Evolutionary conservation across 2,888 invertebrate species (phyloP).

Genomic region (Odontomyia ornata): DNA sequence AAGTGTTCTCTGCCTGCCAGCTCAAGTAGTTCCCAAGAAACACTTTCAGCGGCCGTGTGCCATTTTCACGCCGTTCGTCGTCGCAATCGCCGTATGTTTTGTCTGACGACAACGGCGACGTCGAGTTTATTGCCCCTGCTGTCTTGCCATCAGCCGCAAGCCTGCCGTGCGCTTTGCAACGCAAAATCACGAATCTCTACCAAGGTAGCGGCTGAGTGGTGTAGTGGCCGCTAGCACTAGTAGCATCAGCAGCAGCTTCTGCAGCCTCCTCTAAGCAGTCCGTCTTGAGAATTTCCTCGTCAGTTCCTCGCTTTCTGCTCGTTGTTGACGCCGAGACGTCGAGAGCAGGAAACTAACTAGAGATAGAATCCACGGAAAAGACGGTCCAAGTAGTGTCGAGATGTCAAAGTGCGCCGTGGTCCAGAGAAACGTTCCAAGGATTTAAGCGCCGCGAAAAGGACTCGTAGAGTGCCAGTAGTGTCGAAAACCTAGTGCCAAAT

Average conservation of each 20-base stretch:
- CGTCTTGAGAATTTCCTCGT: conserved; percentile 6
- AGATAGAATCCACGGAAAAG: background rate
- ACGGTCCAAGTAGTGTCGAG: conserved; percentile 14
- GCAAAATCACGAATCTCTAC: conserved; percentile 31
- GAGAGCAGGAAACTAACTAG: conserved; percentile 15
- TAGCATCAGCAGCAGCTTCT: background rate
- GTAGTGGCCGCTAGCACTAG: background rate
- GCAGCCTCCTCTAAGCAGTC: background rate
- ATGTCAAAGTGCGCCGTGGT: conserved; percentile 39
- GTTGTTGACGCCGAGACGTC: conserved; percentile 1
- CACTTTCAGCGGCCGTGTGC: background rate
- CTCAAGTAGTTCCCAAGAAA: no score
- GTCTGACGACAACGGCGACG: conserved; percentile 33
- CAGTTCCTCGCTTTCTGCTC: background rate
- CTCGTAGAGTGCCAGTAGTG: background rate
- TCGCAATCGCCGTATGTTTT: conserved; percentile 29
- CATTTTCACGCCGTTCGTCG: conserved; percentile 14
- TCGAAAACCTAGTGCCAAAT: background rate
- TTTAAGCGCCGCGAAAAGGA: background rate
- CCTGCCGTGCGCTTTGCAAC: conserved; percentile 30
- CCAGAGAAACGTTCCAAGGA: background rate
- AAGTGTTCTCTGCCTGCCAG: no score
- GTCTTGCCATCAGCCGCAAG: conserved; percentile 21
- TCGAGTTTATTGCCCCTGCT: conserved; percentile 33
- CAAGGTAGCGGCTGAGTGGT: conserved; percentile 23